These are phyloP conservation scores for Zygogramma bicolorata DNA, from an alignment of 2,888 invertebrate species.

Conservation along the genomic window DNA sequence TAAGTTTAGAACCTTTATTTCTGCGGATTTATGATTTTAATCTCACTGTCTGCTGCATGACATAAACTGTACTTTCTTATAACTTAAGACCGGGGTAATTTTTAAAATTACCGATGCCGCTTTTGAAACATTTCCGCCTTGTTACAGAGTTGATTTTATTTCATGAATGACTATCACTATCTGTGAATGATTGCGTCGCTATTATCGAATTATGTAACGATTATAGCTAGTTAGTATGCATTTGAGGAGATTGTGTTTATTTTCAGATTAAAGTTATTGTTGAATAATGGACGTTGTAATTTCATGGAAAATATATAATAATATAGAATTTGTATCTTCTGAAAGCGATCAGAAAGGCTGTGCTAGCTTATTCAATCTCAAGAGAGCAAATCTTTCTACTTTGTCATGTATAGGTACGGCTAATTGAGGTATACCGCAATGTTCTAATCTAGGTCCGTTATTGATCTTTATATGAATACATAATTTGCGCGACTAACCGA, in stretches of 20 bases:
- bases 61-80: not conserved
- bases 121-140: slow-evolving; percentile 35
- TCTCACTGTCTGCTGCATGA: not conserved
- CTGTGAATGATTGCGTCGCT: slow-evolving; percentile 9
- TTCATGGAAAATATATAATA: not conserved
- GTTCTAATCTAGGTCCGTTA: no score
- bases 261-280: not conserved
- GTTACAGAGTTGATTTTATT: slow-evolving; percentile 22
- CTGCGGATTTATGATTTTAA: not conserved
- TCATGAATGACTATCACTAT: slow-evolving; percentile 16
- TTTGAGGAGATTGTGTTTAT: slow-evolving; percentile 2
- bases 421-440: no score
- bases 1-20: not conserved
- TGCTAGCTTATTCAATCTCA: no score
- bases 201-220: slow-evolving; percentile 11
- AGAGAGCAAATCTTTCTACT: no score
- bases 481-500: no score
- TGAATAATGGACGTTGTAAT: not conserved
- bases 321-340: not conserved
- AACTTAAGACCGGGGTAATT: not conserved
- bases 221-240: not conserved
- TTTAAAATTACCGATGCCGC: slow-evolving; percentile 19
- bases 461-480: no score
- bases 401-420: no score
- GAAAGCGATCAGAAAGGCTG: no score